Conservation (phyloP, 92 coral and sea anemone genomes). For the Heliopora coerulea region DNA sequence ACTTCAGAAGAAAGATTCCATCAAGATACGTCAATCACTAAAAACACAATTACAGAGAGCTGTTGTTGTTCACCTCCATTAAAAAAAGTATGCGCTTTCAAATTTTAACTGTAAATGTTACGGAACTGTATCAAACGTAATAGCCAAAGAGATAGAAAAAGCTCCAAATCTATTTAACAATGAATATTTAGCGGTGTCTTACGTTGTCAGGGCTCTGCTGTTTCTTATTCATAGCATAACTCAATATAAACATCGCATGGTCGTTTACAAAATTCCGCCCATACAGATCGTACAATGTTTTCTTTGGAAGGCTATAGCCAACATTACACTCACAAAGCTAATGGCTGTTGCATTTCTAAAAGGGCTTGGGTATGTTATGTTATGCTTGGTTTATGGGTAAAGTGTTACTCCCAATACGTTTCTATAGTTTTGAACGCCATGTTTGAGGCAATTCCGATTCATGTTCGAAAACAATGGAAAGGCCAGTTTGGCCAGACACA, state of each 20-base stretch:
- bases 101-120: too few relatives aligned
- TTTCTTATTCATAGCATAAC: constrained; percentile 2
- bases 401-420: too few relatives aligned
- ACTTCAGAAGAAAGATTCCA: constrained; percentile 16
- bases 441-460: too few relatives aligned
- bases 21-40: constrained; percentile 23
- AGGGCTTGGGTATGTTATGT: too few relatives aligned
- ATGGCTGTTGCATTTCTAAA: too few relatives aligned
- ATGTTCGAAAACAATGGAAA: too few relatives aligned
- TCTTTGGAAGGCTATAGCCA: constrained; percentile 8
- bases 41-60: constrained; percentile 10
- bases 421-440: too few relatives aligned
- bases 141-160: background rate
- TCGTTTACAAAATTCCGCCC: constrained; percentile 11
- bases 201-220: constrained; percentile 2
- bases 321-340: constrained; percentile 6
- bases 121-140: too few relatives aligned
- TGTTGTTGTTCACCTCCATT: background rate
- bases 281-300: constrained; percentile 26
- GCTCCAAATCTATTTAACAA: background rate
- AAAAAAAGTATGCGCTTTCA: too few relatives aligned
- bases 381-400: too few relatives aligned
- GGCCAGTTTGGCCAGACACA: too few relatives aligned
- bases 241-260: constrained; percentile 19
- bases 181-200: constrained; percentile 8